Evolutionary conservation across 2,888 invertebrate genomes (phyloP), one percentile per base, ranked within the genome.

Genomic region (Plagodis dolabraria): DNA sequence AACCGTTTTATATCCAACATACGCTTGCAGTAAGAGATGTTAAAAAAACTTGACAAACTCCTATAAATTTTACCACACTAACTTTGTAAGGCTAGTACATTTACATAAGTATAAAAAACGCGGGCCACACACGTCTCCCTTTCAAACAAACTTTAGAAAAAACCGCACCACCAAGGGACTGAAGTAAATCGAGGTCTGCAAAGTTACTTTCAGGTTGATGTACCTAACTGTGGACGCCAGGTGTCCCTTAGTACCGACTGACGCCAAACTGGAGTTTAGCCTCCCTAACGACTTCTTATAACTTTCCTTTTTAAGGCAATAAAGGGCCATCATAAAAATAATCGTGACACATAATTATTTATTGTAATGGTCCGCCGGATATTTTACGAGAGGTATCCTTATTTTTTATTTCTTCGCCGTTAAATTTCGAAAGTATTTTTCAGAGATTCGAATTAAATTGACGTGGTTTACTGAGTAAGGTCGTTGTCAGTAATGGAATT

Each of bases 311-410:
- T 65, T 64, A 57, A 68, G 53, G 64, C 62, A 59, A 64, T 63
- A 63, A 67, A 65, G 47, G 44, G 49, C 64, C 56, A 62, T 57
- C 69, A 60, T 69, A 66, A 69, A 67, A 62, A 65, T 65, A 63
- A 67, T 65, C 64, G 65, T 65, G 69, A 61, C 67, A 63, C 69
- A 69, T 69, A 63, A 69, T 67, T 69, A 69, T 69, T 69, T 67
- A 69, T 64, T 66, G 67, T 61, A 64, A 69, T 64, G 65, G 64
- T 58, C 60, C 35, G 49, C 55, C 49, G 53, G 53, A 59, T 59
- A 63, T 64, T 68, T 69, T 69, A 69, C 61, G 64, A 63, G 48
- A 47, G 11, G 47, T 52, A 63, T 65, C 64, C 58, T 67, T 67
- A 63, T 67, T 69, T 63, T 66, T 65, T 65, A 67, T 69, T 64